Conservation (phyloP, 2,113 vertebrate species). For the Saccopteryx bilineata region DNA sequence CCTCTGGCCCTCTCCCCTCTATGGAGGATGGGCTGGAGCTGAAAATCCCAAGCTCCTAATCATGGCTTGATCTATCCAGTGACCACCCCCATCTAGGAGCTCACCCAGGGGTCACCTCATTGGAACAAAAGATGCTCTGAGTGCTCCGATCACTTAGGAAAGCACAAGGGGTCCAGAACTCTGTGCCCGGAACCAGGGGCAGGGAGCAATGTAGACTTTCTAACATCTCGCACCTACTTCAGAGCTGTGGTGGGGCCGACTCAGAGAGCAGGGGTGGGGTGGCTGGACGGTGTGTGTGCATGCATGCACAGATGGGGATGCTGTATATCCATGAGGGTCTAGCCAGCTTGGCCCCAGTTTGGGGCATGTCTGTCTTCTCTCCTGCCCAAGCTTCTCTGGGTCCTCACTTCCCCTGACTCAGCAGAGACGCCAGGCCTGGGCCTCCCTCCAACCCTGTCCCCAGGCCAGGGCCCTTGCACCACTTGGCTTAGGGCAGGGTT, state of each 20-base stretch:
- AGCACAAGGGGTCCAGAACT: not conserved
- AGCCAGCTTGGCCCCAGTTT: not conserved
- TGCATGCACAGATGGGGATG: accelerated
- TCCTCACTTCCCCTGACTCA: not conserved
- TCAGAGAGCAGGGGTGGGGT: no score
- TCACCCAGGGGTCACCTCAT: not conserved
- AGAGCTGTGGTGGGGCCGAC: not conserved
- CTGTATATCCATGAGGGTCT: accelerated
- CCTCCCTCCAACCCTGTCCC: not conserved
- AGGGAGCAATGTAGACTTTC: accelerated
- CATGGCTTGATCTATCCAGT: not conserved
- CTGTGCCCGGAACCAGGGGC: not conserved
- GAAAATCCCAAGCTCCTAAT: not conserved
- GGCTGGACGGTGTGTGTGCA: not conserved
- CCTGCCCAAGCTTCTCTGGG: not conserved
- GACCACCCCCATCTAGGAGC: not conserved
- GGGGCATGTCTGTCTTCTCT: not conserved
- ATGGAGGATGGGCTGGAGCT: not conserved
- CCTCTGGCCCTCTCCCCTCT: not conserved
- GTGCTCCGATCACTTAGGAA: not conserved
- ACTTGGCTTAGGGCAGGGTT: not conserved
- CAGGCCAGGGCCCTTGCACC: not conserved
- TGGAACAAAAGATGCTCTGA: not conserved
- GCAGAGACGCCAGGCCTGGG: no score
- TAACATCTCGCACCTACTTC: not conserved